Conservation (phyloP, 35 echinoderm and acorn worm genomes). For the Ptychodera flava region DNA sequence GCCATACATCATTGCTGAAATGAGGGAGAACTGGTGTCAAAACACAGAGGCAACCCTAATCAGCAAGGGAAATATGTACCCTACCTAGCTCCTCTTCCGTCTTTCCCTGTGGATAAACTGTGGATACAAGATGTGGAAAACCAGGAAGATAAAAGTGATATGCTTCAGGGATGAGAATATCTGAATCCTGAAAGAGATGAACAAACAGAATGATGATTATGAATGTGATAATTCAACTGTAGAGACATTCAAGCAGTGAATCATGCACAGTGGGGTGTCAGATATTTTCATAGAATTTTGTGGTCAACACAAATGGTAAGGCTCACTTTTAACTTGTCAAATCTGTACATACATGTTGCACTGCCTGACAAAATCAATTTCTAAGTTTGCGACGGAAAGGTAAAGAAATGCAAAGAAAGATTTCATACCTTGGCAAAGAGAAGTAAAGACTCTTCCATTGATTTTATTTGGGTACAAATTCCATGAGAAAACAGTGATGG, state of each 20-base stretch:
- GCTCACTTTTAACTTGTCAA: no score
- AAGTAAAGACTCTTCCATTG: slow-evolving; percentile 50
- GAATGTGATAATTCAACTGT: no score
- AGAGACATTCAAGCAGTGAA: no score
- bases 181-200: slow-evolving; percentile 23
- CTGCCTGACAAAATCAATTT: background rate
- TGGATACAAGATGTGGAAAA: slow-evolving; percentile 25
- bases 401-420: no score
- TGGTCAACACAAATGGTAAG: no score
- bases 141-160: slow-evolving; percentile 45
- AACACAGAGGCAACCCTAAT: no score
- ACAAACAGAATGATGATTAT: background rate
- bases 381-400: no score
- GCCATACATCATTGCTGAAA: no score
- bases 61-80: no score
- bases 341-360: background rate
- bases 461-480: slow-evolving; percentile 41
- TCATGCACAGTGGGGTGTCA: no score
- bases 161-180: slow-evolving; percentile 22
- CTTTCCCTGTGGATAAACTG: slow-evolving; percentile 54
- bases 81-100: slow-evolving; percentile 59
- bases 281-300: no score
- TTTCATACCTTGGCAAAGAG: slow-evolving; percentile 27
- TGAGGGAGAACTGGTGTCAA: no score
- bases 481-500: slow-evolving; percentile 30